Evolutionary conservation across 2,113 vertebrate species (phyloP), one percentile per base, ranked within the genome.

Genomic region (Erinaceus europaeus): DNA sequence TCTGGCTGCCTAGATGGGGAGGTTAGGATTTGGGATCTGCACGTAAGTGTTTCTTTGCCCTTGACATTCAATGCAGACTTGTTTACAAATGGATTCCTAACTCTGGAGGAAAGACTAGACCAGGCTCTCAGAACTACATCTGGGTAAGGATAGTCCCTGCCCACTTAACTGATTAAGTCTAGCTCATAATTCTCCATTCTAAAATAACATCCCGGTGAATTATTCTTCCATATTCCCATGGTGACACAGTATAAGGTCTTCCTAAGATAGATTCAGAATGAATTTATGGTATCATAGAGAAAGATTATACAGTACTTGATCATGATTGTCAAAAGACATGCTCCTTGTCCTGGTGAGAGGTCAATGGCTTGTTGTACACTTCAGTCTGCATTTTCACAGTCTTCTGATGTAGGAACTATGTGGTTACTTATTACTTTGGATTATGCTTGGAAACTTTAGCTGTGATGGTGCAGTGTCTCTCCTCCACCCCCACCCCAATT

Each of bases 1-100:
- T 99, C 99, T 12, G 99, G 99, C 91, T 99, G 99, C 97, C 98
- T 99, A 84, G 99, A 99, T 90, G 99, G 99, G 57, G 99, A 99
- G 96, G 99, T 99, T 96, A 98, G 99, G 78, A 99, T 99, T 95
- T 99, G 99, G 99, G 99, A 99, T 97, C 97, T 99, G 90, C 99
- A 99, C 1, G 99, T 99, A 97, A 98, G 99, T 98, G 48, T 82
- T 74, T 64, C 17, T n/a, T 90, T 86, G 80, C 61, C 76, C 87
- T 89, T 78, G 69, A 3, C 84, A 84, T 67, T 71, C 69, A 64
- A 55, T 64, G 42, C 34, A 86, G 53, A 34, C n/a, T 65, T 69
- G n/a, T 42, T 89, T 91, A 36, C 36, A n/a, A 34, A 42, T 88
- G 59, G 20, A 7, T 84, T 90, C 46, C 90, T 84, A 71, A 74